phyloP scores from a whole-genome alignment of 1,140 invertebrate genomes.

The Bombus waltoni region DNA sequence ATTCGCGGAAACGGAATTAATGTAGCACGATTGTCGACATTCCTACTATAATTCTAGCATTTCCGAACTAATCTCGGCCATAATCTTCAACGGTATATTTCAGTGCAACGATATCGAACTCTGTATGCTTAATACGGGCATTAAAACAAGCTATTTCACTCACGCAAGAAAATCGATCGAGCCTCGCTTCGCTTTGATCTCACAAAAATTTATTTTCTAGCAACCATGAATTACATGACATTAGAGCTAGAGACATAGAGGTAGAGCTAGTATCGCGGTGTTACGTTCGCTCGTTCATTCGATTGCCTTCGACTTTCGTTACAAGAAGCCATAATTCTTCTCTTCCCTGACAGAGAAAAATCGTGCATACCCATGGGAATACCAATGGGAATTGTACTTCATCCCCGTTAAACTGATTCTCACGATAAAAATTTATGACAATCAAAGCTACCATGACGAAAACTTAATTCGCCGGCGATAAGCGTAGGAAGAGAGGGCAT shows the following conservation, averaged over 20 bases:
- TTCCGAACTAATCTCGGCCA: not conserved
- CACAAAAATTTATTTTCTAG: not conserved
- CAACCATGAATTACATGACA: too few relatives aligned
- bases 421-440: constrained; percentile 32
- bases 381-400: not conserved
- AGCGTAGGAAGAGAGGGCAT: not conserved
- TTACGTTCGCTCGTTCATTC: not conserved
- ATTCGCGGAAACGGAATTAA: constrained; percentile 19
- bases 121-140: not conserved
- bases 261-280: not conserved
- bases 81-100: too few relatives aligned
- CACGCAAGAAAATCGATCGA: not conserved
- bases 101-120: not conserved
- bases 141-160: not conserved
- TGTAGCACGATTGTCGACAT: not conserved
- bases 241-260: too few relatives aligned
- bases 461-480: constrained; percentile 19
- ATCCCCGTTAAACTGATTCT: not conserved
- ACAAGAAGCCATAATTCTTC: constrained; percentile 10
- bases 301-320: constrained; percentile 1
- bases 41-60: not conserved
- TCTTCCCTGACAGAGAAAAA: not conserved
- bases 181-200: too few relatives aligned
- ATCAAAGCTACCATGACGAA: not conserved
- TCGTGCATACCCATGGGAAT: not conserved